Evolutionary conservation across 2,113 vertebrate species (phyloP).

Genomic region (Archilochus colubris): DNA sequence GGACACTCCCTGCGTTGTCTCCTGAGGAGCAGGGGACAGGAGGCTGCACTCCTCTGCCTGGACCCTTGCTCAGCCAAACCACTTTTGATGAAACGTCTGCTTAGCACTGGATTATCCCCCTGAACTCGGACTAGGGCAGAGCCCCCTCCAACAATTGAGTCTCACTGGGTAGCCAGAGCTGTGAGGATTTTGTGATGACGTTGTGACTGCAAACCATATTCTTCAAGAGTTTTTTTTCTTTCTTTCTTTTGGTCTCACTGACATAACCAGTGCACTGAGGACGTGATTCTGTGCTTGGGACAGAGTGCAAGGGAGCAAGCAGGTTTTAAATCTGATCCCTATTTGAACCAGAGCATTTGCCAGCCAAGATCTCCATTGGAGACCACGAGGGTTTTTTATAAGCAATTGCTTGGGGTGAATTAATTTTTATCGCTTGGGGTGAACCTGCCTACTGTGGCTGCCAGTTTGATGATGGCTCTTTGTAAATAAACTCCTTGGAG

Average conservation of each 20-base stretch:
- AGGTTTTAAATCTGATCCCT: constrained; percentile 5
- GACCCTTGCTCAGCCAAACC: constrained; percentile 7
- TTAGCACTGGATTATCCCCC: neutral
- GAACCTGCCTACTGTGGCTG: constrained; percentile 30
- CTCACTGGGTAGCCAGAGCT: neutral
- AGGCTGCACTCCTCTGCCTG: neutral
- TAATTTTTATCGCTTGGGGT: constrained; percentile 54
- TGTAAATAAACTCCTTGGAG: constrained; percentile 76
- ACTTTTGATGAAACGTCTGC: neutral
- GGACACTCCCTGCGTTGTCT: fast-evolving
- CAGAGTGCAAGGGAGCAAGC: neutral
- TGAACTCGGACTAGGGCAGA: neutral
- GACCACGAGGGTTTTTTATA: neutral
- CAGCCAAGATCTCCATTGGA: constrained; percentile 2
- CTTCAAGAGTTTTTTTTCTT: neutral
- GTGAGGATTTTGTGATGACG: fast-evolving
- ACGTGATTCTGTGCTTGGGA: neutral
- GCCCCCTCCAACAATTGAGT: neutral
- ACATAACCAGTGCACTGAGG: constrained; percentile 8
- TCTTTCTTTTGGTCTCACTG: neutral
- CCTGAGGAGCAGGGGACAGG: neutral
- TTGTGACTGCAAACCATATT: neutral
- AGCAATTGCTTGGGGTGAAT: constrained; percentile 53
- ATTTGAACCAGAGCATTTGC: constrained; percentile 42
- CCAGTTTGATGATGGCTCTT: constrained; percentile 46